A percentile compares a stretch with the other conserved stretches of the same genome.
phyloP scores from a whole-genome alignment of 2,113 vertebrate species.

The cattle (Bos taurus) region DNA sequence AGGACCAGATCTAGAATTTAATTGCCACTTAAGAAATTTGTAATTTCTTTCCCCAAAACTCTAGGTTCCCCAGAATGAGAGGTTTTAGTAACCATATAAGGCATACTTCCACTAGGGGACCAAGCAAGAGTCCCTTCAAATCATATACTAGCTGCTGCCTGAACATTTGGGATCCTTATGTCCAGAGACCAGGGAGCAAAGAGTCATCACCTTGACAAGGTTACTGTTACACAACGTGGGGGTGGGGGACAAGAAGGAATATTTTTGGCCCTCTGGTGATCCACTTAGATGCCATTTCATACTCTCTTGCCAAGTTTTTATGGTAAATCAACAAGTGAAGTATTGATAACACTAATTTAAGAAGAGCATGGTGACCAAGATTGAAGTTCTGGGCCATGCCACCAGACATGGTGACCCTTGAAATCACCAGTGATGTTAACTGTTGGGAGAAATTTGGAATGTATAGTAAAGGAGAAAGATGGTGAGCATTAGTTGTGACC shows the following conservation, averaged over 20 bases:
- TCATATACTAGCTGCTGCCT: background rate
- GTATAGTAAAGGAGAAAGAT: background rate
- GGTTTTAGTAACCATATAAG: background rate
- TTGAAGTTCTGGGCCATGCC: background rate
- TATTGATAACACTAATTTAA: background rate
- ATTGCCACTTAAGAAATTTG: background rate
- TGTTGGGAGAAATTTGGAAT: background rate
- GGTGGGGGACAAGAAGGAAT: rapidly evolving
- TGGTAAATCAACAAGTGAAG: background rate
- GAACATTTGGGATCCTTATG: background rate
- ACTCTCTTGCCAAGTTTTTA: background rate
- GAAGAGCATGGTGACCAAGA: background rate
- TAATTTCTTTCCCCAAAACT: background rate
- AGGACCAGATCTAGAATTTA: background rate
- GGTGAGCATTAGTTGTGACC: background rate
- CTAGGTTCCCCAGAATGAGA: background rate
- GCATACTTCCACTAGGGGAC: background rate
- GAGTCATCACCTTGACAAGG: background rate
- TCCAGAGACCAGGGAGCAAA: background rate
- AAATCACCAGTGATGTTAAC: background rate
- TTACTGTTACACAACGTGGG: background rate
- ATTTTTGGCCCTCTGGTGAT: background rate
- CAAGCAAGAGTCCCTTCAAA: background rate
- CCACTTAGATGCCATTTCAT: background rate
- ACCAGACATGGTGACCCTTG: background rate